phyloP scores from a whole-genome alignment of 2,888 invertebrate genomes.

The Galeruca laticollis region DNA sequence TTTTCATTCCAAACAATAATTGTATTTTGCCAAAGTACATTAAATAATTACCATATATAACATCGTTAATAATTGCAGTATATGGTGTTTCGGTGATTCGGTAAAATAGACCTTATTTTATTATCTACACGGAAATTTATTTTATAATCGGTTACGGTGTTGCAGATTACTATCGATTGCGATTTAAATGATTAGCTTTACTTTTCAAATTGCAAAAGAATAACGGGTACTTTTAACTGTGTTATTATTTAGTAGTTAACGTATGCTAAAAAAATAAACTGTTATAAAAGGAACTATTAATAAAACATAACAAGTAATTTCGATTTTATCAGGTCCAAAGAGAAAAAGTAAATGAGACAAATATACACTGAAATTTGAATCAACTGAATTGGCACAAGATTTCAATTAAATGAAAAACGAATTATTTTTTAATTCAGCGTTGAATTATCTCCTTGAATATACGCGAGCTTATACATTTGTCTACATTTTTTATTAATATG shows the following conservation, averaged over 20 bases:
- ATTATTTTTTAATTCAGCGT: no score
- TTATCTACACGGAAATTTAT: neutral
- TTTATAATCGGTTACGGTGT: no score
- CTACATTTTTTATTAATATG: no score
- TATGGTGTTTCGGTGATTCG: neutral
- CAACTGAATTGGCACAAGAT: no score
- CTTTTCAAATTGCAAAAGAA: conserved; percentile 1
- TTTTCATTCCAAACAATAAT: neutral
- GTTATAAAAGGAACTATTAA: neutral
- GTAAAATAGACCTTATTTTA: neutral
- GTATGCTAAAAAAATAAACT: conserved; percentile 3
- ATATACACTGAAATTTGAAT: no score
- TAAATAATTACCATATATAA: neutral
- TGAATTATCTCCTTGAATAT: no score
- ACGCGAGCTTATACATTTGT: no score
- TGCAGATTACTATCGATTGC: neutral
- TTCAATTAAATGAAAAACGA: no score
- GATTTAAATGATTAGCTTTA: neutral
- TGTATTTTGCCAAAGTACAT: neutral
- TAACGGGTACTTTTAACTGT: neutral
- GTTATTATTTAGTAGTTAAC: neutral
- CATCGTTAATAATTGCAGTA: neutral
- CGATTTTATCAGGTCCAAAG: neutral
- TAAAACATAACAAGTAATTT: no score
- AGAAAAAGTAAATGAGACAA: no score